Conservation (phyloP, 2,113 vertebrate species). For the Paraplagusia blochii region DNA sequence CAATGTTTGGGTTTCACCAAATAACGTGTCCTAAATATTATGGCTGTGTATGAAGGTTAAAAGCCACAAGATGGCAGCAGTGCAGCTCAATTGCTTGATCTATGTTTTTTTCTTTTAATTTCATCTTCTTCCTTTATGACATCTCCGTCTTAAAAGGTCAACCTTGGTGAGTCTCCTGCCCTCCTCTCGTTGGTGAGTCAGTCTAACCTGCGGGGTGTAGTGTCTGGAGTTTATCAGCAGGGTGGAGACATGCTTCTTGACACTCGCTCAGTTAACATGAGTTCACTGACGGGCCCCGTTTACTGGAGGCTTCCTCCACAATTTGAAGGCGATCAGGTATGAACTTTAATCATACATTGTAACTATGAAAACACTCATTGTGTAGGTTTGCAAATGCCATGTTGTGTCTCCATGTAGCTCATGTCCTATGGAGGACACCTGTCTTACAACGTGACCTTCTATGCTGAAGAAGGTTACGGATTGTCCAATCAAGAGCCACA, state of each 20-base stretch:
- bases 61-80: no score
- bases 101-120: no score
- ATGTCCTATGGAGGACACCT: constrained; percentile 87
- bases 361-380: neutral
- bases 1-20: no score
- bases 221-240: constrained; percentile 81
- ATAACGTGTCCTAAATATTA: no score
- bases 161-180: neutral
- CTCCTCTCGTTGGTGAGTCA: constrained; percentile 79
- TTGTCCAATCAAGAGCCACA: constrained; percentile 89
- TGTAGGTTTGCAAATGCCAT: neutral
- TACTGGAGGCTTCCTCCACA: constrained; percentile 86
- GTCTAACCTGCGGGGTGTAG: constrained; percentile 78
- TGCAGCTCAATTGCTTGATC: no score
- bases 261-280: constrained; percentile 64
- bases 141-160: constrained; percentile 22
- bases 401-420: constrained; percentile 68
- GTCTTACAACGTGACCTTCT: constrained; percentile 81
- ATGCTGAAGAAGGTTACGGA: constrained; percentile 78
- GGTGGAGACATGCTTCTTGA: constrained; percentile 81
- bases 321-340: constrained; percentile 84
- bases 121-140: no score
- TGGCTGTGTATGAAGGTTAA: no score
- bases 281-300: constrained; percentile 74
- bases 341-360: no score